phyloP scores from a whole-genome alignment of 2,797 vertebrate species.

The Gobio occitaniae region DNA sequence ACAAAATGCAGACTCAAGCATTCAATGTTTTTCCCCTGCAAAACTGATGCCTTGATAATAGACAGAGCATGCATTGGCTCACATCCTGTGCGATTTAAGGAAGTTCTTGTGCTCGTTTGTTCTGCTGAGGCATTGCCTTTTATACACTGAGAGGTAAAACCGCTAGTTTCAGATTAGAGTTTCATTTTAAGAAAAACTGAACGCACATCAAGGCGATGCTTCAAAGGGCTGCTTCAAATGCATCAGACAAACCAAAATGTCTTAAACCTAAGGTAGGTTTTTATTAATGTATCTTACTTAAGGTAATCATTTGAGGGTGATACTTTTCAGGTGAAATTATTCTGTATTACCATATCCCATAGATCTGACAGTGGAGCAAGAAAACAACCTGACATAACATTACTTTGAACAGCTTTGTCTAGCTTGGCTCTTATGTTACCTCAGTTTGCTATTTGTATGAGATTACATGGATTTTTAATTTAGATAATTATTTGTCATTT shows the following conservation, averaged over 20 bases:
- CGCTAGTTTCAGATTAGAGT: conserved; percentile 5
- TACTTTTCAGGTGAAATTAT: neutral
- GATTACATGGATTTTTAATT: conserved; percentile 74
- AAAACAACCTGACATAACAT: neutral
- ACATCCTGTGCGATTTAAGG: conserved; percentile 81
- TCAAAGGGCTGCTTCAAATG: conserved; percentile 91
- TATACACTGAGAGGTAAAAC: conserved; percentile 56
- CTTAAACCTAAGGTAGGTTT: conserved; percentile 90
- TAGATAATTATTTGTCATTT: conserved; percentile 68
- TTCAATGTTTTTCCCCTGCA: conserved; percentile 69
- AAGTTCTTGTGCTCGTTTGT: conserved; percentile 69
- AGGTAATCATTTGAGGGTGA: neutral
- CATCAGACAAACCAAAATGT: conserved; percentile 89
- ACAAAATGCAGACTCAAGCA: conserved; percentile 74
- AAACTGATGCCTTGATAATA: conserved; percentile 67
- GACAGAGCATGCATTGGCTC: conserved; percentile 70
- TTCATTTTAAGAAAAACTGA: conserved; percentile 45
- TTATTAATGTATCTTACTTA: neutral
- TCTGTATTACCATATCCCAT: neutral
- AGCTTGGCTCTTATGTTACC: neutral
- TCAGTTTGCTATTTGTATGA: conserved; percentile 65
- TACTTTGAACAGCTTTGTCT: neutral
- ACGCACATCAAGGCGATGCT: conserved; percentile 78
- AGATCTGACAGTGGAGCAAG: no score
- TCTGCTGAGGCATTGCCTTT: conserved; percentile 53